These are phyloP conservation scores for Drosophila nasuta DNA, from an alignment of 1,140 invertebrate species.

Conservation along the genomic window DNA sequence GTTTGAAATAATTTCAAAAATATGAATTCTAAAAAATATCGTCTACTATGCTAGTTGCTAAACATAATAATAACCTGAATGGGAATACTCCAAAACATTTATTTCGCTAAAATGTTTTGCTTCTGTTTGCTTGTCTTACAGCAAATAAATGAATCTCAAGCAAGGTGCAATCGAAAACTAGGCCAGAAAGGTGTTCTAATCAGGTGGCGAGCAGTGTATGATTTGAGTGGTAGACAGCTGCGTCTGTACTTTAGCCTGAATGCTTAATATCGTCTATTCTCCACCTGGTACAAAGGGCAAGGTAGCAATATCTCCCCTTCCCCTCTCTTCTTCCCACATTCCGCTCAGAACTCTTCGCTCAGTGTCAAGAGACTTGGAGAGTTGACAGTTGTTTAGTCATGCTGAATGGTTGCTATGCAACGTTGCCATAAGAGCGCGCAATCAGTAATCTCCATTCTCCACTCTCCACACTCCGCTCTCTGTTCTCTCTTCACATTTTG, in stretches of 20 bases:
- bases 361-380: conserved; percentile 14
- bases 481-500: neutral
- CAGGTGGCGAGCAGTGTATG: neutral
- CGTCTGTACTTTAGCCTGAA: conserved; percentile 24
- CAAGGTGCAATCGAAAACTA: no score
- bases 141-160: no score
- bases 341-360: neutral
- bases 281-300: conserved; percentile 18
- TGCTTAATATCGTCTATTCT: conserved; percentile 23
- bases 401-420: conserved; percentile 49
- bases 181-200: no score
- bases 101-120: no score
- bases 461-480: neutral
- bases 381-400: conserved; percentile 62
- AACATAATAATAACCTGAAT: no score
- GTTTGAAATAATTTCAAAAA: no score
- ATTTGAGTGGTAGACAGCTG: conserved; percentile 12
- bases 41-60: no score
- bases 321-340: neutral
- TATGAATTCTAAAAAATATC: no score
- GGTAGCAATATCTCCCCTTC: no score
- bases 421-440: conserved; percentile 23
- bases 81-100: no score
- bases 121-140: no score
- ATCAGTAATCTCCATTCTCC: conserved; percentile 16